These are phyloP conservation scores for Pygocentrus nattereri DNA, from an alignment of 2,797 vertebrate species.

Conservation along the genomic window DNA sequence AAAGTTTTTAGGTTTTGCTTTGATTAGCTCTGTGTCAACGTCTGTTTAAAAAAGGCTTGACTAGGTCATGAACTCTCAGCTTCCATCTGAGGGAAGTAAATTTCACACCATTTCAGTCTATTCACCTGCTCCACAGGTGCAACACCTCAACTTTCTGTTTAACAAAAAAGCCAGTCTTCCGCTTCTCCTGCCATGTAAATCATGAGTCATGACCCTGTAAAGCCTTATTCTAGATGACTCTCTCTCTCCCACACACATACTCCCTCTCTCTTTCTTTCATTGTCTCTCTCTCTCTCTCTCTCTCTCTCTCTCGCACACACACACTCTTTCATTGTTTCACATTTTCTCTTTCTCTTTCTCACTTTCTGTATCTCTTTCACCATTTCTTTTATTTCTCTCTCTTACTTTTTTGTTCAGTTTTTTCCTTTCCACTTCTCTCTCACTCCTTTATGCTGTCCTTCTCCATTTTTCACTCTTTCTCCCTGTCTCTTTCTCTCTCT, in stretches of 20 bases:
- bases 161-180: not conserved
- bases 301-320: not conserved
- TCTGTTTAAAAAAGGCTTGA: not conserved
- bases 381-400: too few relatives aligned
- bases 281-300: slow-evolving; percentile 3
- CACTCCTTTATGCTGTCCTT: too few relatives aligned
- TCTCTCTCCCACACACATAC: not conserved
- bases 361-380: too few relatives aligned
- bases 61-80: slow-evolving; percentile 13
- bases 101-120: slow-evolving; percentile 3
- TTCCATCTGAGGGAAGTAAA: not conserved
- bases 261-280: not conserved
- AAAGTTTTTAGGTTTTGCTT: not conserved
- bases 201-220: slow-evolving; percentile 27
- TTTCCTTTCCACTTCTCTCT: too few relatives aligned
- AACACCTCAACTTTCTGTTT: slow-evolving; percentile 24
- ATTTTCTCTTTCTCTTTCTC: too few relatives aligned
- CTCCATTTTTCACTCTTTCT: too few relatives aligned
- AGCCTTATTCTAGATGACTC: slow-evolving; percentile 8
- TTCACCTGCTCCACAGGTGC: slow-evolving; percentile 44
- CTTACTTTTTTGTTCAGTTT: too few relatives aligned
- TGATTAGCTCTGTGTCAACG: not conserved
- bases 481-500: too few relatives aligned
- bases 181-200: slow-evolving; percentile 23
- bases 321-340: too few relatives aligned